These are phyloP conservation scores for Girardia tigrina DNA, from an alignment of 2,888 invertebrate genomes.

Conservation along the genomic window DNA sequence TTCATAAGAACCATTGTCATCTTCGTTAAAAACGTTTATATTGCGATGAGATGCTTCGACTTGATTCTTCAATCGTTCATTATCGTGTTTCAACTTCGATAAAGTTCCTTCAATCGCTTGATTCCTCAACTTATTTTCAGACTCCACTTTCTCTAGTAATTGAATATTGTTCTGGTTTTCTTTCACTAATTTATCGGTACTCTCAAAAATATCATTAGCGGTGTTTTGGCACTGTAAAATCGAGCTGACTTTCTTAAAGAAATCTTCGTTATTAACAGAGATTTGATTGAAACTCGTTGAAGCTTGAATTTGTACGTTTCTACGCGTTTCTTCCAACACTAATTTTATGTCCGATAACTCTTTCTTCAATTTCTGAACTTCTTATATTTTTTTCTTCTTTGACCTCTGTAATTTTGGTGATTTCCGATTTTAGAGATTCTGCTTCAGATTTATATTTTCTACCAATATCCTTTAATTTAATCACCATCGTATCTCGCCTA, in stretches of 20 bases:
- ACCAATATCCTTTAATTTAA: constrained; percentile 35
- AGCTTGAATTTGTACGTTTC: not conserved
- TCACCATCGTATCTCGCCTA: constrained; percentile 7
- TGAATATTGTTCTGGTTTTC: not conserved
- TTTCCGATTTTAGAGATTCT: constrained; percentile 19
- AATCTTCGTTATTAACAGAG: not conserved
- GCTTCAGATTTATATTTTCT: constrained; percentile 37
- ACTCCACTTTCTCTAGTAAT: not conserved
- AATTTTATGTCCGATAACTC: not conserved
- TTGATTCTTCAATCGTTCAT: not conserved
- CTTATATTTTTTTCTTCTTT: not conserved
- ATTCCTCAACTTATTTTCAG: not conserved
- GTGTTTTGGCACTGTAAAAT: not conserved
- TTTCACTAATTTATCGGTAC: not conserved
- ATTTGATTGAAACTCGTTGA: not conserved
- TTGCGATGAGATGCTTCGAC: not conserved
- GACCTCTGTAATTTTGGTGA: not conserved
- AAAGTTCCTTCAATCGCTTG: constrained; percentile 10
- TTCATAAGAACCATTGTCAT: not conserved
- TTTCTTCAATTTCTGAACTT: not conserved
- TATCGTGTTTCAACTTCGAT: not conserved
- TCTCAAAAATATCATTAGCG: not conserved
- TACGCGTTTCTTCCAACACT: not conserved
- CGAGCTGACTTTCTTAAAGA: constrained; percentile 4
- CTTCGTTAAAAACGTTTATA: not conserved